phyloP scores from a whole-genome alignment of 2,113 vertebrate genomes.

The Malurus cyaneus region DNA sequence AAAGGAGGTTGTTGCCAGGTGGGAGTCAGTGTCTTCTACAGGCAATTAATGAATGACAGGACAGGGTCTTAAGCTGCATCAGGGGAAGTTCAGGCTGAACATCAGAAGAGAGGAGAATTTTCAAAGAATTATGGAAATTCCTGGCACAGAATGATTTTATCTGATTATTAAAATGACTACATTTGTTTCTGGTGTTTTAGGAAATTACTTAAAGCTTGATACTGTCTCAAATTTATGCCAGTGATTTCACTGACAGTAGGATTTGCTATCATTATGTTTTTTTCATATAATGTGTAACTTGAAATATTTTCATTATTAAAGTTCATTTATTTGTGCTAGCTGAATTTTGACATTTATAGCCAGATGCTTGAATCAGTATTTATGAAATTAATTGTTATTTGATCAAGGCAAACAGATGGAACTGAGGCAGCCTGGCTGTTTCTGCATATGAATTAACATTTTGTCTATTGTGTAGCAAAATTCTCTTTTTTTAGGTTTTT shows the following conservation, averaged over 20 bases:
- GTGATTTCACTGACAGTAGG: not conserved
- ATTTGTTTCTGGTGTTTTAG: not conserved
- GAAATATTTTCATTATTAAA: conserved; percentile 17
- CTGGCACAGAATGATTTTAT: not conserved
- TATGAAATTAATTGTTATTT: conserved; percentile 28
- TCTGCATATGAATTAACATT: conserved; percentile 20
- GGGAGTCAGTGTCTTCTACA: not conserved
- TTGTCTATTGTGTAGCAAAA: not conserved
- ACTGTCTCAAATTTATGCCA: not conserved
- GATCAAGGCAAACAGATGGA: not conserved
- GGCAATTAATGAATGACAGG: too few species aligned
- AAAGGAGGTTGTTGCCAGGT: not conserved
- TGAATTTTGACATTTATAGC: conserved; percentile 14
- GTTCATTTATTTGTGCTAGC: not conserved
- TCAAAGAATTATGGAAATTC: not conserved
- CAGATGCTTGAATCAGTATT: conserved; percentile 21
- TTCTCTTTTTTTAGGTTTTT: not conserved
- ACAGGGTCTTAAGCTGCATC: not conserved
- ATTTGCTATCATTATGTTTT: not conserved
- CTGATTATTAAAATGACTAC: not conserved
- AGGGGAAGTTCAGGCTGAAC: not conserved
- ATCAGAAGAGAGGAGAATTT: too few species aligned
- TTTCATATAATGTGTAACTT: not conserved
- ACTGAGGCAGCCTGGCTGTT: not conserved
- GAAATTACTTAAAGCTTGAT: not conserved